phyloP scores from a whole-genome alignment of 1,140 invertebrate species.

The Sycophaga agraensis region DNA sequence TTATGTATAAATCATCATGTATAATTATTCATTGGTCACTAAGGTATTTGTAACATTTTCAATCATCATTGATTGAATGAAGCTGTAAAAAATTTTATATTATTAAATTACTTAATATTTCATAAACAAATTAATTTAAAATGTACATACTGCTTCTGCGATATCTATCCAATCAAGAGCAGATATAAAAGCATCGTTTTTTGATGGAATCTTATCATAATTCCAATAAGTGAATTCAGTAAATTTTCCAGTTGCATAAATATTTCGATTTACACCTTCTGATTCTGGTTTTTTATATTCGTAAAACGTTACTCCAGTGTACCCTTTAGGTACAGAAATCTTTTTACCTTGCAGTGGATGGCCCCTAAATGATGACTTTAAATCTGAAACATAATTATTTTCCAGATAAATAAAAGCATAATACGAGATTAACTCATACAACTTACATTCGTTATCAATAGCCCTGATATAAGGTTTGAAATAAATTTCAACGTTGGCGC shows the following conservation, averaged over 20 bases:
- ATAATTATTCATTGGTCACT: slow-evolving; percentile 4
- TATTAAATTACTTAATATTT: not conserved
- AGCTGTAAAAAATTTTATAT: slow-evolving; percentile 34
- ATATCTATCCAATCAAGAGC: slow-evolving; percentile 78
- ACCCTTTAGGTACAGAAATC: slow-evolving; percentile 64
- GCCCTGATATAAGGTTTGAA: slow-evolving; percentile 67
- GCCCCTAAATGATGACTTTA: slow-evolving; percentile 67
- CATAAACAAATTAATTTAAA: not conserved
- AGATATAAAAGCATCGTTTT: slow-evolving; percentile 67
- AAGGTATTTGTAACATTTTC: too few species aligned
- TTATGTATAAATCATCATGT: slow-evolving; percentile 10
- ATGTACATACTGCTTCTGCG: slow-evolving; percentile 67
- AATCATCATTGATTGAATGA: slow-evolving; percentile 36
- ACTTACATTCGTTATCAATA: slow-evolving; percentile 49
- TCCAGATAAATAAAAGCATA: not conserved
- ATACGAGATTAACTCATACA: not conserved
- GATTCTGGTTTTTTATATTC: slow-evolving; percentile 64
- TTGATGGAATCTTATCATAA: slow-evolving; percentile 72
- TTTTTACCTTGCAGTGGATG: slow-evolving; percentile 67
- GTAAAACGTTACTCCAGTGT: slow-evolving; percentile 67
- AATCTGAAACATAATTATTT: slow-evolving; percentile 48
- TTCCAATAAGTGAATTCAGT: slow-evolving; percentile 75
- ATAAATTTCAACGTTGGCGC: slow-evolving; percentile 69
- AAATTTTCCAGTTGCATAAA: slow-evolving; percentile 66
- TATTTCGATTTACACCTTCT: slow-evolving; percentile 64